phyloP scores from a whole-genome alignment of 1,140 invertebrate genomes.

The Leguminivora glycinivorella region DNA sequence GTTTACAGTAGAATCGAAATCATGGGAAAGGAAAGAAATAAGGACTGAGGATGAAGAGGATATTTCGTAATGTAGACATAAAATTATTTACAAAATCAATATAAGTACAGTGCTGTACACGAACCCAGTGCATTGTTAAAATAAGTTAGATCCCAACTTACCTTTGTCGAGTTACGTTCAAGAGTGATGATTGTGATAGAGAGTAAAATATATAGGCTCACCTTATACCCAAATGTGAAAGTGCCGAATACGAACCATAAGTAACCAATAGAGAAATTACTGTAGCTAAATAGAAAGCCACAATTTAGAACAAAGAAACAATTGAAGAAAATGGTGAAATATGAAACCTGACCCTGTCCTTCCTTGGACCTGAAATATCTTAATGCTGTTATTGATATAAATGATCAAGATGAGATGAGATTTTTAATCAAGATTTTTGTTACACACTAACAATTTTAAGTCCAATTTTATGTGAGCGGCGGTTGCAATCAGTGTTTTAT shows the following conservation, averaged over 20 bases:
- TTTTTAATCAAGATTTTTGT: no score
- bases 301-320: neutral
- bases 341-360: neutral
- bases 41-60: neutral
- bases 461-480: no score
- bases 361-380: no score
- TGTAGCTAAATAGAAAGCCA: neutral
- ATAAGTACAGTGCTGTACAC: constrained; percentile 14
- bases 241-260: neutral
- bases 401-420: no score
- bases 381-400: no score
- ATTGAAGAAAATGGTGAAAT: neutral
- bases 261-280: neutral
- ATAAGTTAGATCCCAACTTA: constrained; percentile 26
- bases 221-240: constrained; percentile 20
- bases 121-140: constrained; percentile 6
- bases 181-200: neutral
- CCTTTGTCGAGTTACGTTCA: constrained; percentile 1
- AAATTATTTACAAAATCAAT: neutral
- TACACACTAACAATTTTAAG: no score
- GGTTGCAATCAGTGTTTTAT: no score
- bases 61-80: neutral
- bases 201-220: neutral
- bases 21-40: neutral
- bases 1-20: neutral